These are phyloP conservation scores for Acanthoscelides obtectus DNA, from an alignment of 2,888 invertebrate species.

Conservation along the genomic window DNA sequence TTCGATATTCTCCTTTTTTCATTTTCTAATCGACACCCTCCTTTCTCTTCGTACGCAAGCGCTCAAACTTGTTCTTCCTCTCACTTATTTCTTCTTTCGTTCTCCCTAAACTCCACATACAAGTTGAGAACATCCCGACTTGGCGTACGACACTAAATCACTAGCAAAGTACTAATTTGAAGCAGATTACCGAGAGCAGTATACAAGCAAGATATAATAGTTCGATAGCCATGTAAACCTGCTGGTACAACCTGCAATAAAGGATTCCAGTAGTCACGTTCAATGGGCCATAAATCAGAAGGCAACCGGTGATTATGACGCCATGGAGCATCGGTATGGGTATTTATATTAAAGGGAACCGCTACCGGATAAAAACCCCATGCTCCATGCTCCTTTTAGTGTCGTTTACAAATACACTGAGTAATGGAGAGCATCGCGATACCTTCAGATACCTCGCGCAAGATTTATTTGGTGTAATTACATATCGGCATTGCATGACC, in stretches of 20 bases:
- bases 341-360: not conserved
- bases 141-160: not conserved
- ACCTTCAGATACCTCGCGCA: not conserved
- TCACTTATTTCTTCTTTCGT: too few species aligned
- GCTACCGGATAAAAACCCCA: not conserved
- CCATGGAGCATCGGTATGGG: not conserved
- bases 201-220: constrained; percentile 20
- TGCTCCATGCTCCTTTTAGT: not conserved
- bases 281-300: constrained; percentile 22
- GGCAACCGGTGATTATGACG: not conserved
- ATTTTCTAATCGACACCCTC: too few species aligned
- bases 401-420: not conserved
- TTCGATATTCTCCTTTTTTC: too few species aligned
- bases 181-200: constrained; percentile 8
- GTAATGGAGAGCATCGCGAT: not conserved
- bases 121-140: not conserved
- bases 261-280: constrained; percentile 36
- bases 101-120: not conserved
- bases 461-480: not conserved
- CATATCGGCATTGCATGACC: not conserved
- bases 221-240: constrained; percentile 17
- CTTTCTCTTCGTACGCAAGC: too few species aligned
- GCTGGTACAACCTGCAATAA: constrained; percentile 21
- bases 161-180: not conserved
- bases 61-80: too few species aligned